phyloP scores from a whole-genome alignment of 2,888 invertebrate genomes.

The Cepaea hortensis region DNA sequence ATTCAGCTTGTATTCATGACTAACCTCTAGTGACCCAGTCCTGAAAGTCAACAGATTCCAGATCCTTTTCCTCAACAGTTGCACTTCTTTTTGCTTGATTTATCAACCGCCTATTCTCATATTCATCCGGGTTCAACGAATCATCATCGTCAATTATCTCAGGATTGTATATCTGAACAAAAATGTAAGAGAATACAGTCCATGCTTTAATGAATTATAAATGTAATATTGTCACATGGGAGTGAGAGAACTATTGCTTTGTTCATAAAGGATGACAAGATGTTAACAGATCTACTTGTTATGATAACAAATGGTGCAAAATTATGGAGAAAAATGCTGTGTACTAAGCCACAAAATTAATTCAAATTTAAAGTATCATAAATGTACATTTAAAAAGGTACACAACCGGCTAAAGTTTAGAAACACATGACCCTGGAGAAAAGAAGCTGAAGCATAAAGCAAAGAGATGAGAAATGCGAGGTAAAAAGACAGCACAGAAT shows the following conservation, averaged over 20 bases:
- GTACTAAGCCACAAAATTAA: no score
- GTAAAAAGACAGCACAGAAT: no score
- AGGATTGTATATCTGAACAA: constrained; percentile 15
- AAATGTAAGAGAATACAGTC: background rate
- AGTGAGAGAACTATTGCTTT: no score
- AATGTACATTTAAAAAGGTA: background rate
- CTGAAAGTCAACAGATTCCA: constrained; percentile 11
- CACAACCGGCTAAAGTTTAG: background rate
- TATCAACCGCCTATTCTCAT: background rate
- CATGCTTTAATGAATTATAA: background rate
- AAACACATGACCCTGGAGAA: background rate
- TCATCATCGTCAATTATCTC: background rate
- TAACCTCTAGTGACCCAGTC: constrained; percentile 33
- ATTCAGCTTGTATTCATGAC: no score
- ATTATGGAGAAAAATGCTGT: no score
- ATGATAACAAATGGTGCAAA: no score
- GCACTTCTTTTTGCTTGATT: background rate
- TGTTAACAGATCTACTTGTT: no score
- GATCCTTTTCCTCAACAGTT: background rate
- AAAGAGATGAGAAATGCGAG: no score
- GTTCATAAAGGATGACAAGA: no score
- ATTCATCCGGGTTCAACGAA: background rate
- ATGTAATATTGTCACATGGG: background rate
- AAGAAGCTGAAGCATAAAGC: background rate
- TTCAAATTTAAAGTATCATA: no score